phyloP scores from a whole-genome alignment of 2,797 vertebrate species.

The Hafferia zeledoni region DNA sequence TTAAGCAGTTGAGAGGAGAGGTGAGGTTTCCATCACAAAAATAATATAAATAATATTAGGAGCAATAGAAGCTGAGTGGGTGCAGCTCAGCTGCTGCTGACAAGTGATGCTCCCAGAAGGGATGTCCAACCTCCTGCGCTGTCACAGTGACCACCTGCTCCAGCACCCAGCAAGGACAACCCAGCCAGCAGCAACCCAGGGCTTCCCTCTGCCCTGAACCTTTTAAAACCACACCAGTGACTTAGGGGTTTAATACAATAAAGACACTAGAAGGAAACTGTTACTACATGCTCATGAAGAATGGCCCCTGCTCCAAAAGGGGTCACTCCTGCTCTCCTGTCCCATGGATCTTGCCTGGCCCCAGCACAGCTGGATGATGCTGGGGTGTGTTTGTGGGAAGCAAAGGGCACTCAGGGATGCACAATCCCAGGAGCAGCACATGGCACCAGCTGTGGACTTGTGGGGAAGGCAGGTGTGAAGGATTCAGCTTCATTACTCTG shows the following conservation, averaged over 20 bases:
- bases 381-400: not conserved
- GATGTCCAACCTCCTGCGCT: not conserved
- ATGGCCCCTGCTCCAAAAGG: not conserved
- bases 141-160: not conserved
- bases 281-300: not conserved
- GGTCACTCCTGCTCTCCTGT: not conserved
- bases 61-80: not conserved
- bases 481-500: not conserved
- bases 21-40: not conserved
- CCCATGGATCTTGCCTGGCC: fast-evolving
- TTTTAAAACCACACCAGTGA: fast-evolving
- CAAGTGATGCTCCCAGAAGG: not conserved
- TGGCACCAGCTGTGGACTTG: not conserved
- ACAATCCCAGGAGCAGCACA: not conserved
- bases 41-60: not conserved
- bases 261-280: not conserved
- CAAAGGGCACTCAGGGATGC: not conserved
- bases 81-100: not conserved
- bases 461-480: not conserved
- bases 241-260: not conserved
- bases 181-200: not conserved
- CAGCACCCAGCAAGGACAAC: not conserved
- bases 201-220: not conserved
- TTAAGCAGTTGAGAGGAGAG: not conserved
- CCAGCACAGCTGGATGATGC: not conserved